A percentile compares a stretch with the other conserved stretches of the same genome.
These are phyloP conservation scores for Andricus quercusramuli DNA, from an alignment of 2,888 invertebrate species.

Conservation along the genomic window DNA sequence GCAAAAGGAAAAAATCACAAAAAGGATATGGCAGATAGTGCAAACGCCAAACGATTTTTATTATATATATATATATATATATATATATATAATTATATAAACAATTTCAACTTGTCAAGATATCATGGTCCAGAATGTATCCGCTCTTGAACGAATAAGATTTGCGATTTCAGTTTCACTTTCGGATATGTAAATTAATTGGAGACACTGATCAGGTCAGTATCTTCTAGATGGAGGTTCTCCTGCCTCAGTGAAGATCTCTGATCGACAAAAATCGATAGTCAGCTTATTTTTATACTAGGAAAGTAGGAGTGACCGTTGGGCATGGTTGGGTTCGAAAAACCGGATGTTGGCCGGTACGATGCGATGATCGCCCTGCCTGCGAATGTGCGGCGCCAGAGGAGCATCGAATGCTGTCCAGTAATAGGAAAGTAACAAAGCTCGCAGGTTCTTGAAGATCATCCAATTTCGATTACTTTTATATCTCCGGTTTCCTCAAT, in stretches of 20 bases:
- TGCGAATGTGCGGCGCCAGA: conserved; percentile 48
- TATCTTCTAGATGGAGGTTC: conserved; percentile 62
- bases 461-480: conserved; percentile 60
- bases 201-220: conserved; percentile 65
- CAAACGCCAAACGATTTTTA: no score
- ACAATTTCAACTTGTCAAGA: no score
- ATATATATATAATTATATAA: no score
- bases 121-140: background rate
- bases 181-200: conserved; percentile 66
- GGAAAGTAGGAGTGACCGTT: conserved; percentile 65
- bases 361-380: conserved; percentile 29
- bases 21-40: no score
- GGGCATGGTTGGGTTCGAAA: conserved; percentile 43
- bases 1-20: no score
- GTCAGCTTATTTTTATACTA: conserved; percentile 69
- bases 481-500: no score
- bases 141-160: background rate
- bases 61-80: no score
- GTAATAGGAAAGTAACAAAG: conserved; percentile 67
- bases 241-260: conserved; percentile 48
- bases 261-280: conserved; percentile 71
- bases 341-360: conserved; percentile 49
- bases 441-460: conserved; percentile 61
- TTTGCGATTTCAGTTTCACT: background rate
- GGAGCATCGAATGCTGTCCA: conserved; percentile 59